Evolutionary conservation across 2,888 invertebrate species (phyloP), one percentile per base, ranked within the genome.

Genomic region (Amphipoea lucens): DNA sequence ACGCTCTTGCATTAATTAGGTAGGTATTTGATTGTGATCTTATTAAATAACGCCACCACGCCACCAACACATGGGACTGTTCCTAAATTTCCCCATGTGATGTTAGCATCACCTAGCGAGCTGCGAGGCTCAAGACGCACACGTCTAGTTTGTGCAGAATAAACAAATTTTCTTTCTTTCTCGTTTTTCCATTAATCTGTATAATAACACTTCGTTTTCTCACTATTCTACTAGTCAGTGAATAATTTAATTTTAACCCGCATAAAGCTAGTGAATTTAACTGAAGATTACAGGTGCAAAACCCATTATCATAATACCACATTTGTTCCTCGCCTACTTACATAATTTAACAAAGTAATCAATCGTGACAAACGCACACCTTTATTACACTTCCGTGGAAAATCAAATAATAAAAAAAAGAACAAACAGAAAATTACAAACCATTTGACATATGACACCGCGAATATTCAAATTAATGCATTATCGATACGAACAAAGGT

Each of bases 401-500:
- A 95, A 94, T 93, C 90, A 94, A 93, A 92, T 54, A 91, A 90
- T 88, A 87, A 90, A 93, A 92, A 92, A 93, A 92, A 89, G 91
- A 91, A 95, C 94, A 95, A 94, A 95, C 92, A 94, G 90, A 93
- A 96, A 96, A 96, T 96, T 96, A 96, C 95, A 93, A 96, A 96
- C 95, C 96, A 96, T 96, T 96, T 97, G 96, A 97, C 96, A 97
- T 96, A 94, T 96, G 96, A 97, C 96, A 96, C 96, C 95, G 96
- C 96, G 96, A 96, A 96, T 96, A 96, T 97, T 96, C 96, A 96
- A 97, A 97, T 97, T 97, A 96, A 96, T 96, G 97, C 96, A 96
- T 97, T 96, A 96, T 94, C 96, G 93, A 96, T 96, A 95, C 90
- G 92, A 93, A 91, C 94, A 92, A 94, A 95, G 94, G 96, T 94